A percentile compares a stretch with the other conserved stretches of the same genome.
These are phyloP conservation scores for Percopsis transmontana DNA, from an alignment of 2,113 vertebrate species.

Conservation along the genomic window DNA sequence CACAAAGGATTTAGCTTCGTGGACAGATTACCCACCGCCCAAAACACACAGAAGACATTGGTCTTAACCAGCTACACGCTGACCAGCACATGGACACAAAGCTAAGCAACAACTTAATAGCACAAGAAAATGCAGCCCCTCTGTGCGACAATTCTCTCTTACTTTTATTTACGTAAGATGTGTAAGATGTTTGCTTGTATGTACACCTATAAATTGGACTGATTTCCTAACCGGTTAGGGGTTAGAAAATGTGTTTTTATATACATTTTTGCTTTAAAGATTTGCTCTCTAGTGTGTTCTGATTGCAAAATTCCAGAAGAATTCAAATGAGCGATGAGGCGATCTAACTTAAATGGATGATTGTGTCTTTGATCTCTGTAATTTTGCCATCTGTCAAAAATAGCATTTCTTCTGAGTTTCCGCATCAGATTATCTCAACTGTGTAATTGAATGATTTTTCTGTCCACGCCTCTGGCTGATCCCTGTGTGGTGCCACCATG, in stretches of 20 bases:
- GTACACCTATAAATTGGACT: background rate
- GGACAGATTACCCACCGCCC: slow-evolving; percentile 10
- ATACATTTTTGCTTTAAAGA: background rate
- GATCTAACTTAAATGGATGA: background rate
- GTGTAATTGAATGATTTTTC: background rate
- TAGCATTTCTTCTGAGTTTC: background rate
- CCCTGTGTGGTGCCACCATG: background rate
- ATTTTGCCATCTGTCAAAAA: background rate
- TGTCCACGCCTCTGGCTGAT: background rate
- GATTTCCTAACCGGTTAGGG: background rate
- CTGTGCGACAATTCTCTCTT: background rate
- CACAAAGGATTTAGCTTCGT: slow-evolving; percentile 27
- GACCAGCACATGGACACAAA: background rate
- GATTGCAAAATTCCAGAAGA: background rate
- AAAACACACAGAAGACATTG: slow-evolving; percentile 13
- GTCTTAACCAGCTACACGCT: slow-evolving; percentile 9
- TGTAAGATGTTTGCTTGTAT: background rate
- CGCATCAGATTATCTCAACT: background rate
- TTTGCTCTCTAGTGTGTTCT: background rate
- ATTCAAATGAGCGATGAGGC: background rate
- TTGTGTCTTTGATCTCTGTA: background rate
- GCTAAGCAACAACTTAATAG: background rate
- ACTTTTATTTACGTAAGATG: background rate
- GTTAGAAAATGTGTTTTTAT: background rate
- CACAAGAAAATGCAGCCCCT: slow-evolving; percentile 69